Percentiles rank a stretch among this genome's conserved stretches.
Evolutionary conservation across 2,888 invertebrate species (phyloP).

Genomic region (Lissonota sp.): DNA sequence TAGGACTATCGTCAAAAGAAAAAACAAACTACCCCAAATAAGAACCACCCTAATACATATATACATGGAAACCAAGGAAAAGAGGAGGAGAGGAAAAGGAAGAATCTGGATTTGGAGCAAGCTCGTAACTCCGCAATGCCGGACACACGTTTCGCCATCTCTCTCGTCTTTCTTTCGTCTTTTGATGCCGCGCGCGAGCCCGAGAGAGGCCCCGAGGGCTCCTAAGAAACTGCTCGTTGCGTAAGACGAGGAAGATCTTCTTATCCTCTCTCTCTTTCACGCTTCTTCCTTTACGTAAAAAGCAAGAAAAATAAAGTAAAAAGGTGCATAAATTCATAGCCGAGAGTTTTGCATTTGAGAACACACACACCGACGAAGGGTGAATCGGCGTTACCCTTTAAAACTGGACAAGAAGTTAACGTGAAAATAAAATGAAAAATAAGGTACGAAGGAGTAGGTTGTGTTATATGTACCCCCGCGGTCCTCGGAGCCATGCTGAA

Average conservation of each 20-base stretch:
- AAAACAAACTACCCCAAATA: too few species aligned
- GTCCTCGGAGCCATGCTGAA: background rate
- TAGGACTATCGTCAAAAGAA: too few species aligned
- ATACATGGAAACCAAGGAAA: conserved; percentile 4
- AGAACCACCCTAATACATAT: too few species aligned
- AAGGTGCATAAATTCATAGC: conserved; percentile 1
- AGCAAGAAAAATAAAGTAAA: background rate
- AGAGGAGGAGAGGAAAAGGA: conserved; percentile 20
- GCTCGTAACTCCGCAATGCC: conserved; percentile 66
- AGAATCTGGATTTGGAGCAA: conserved; percentile 68
- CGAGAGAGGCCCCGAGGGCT: background rate
- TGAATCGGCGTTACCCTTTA: background rate
- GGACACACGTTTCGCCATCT: conserved; percentile 6
- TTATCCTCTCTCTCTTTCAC: conserved; percentile 2
- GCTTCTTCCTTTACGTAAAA: background rate
- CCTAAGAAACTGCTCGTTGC: conserved; percentile 14
- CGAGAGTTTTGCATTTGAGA: background rate
- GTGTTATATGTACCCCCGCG: too few species aligned
- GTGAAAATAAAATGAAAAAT: too few species aligned
- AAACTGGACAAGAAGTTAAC: background rate
- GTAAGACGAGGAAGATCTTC: conserved; percentile 9
- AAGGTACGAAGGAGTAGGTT: too few species aligned
- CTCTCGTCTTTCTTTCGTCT: background rate
- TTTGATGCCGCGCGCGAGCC: background rate
- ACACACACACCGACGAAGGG: background rate